Evolutionary conservation across 2,113 vertebrate species (phyloP).

Genomic region (Chiloscyllium plagiosum): DNA sequence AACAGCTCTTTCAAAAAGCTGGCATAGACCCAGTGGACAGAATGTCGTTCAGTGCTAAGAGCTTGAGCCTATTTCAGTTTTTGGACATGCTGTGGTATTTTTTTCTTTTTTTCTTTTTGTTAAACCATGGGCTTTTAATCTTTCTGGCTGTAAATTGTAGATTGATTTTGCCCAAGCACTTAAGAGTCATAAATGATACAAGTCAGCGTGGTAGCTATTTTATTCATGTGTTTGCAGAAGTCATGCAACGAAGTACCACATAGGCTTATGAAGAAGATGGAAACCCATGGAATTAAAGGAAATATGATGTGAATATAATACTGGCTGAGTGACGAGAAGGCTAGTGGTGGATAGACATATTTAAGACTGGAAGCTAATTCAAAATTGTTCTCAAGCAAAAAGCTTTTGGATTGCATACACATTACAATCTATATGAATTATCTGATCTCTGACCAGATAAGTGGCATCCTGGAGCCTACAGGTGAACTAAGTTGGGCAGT

Average conservation of each 20-base stretch:
- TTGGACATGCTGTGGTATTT: neutral
- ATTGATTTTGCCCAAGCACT: neutral
- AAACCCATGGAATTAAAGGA: neutral
- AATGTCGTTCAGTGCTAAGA: neutral
- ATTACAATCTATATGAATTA: neutral
- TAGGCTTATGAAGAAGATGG: neutral
- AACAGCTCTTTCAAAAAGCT: neutral
- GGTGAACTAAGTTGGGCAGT: neutral
- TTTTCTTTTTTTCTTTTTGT: neutral
- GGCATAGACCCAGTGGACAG: neutral
- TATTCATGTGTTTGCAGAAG: neutral
- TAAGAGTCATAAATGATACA: too few relatives aligned
- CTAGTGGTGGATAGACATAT: neutral
- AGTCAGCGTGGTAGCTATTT: neutral
- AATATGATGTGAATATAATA: neutral
- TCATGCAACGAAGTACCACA: neutral
- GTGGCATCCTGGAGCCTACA: neutral
- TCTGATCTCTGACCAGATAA: neutral
- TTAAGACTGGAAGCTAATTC: neutral
- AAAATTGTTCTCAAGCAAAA: neutral
- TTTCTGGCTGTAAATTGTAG: neutral
- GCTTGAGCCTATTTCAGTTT: neutral
- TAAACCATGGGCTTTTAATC: neutral
- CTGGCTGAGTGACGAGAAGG: neutral
- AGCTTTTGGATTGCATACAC: neutral